Evolutionary conservation across 2,113 vertebrate genomes (phyloP), one percentile per base, ranked within the genome.

Genomic region (Ciconia boyciana): DNA sequence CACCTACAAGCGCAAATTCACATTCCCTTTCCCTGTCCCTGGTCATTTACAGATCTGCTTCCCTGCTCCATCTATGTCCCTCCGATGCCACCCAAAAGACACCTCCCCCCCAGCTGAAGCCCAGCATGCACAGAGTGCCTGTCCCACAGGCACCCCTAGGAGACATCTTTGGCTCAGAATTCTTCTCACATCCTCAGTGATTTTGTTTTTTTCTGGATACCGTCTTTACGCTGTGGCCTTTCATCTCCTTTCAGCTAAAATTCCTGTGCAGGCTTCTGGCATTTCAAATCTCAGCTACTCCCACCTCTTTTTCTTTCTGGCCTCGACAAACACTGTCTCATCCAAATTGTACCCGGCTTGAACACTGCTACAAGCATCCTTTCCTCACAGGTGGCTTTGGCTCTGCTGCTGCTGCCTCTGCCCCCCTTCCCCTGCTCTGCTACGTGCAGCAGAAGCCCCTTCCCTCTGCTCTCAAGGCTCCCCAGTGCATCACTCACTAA

Each of bases 231-330:
- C 57, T n/a, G 25, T 69, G 65, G 26, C 49, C 83, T 92, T 96
- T 94, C 1, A 3, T 82, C 61, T 91, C 69, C 77, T 84, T 96
- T 89, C 49, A 89, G 19, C 80, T 94, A 79, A 91, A 95, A 96
- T 71, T 89, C 39, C 49, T 54, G 32, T 69, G 34, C 57, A 92
- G 58, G 41, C 65, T 96, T 91, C 83, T 87, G 83, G 77, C 74
- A 87, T 96, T 94, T 96, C 0, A 0, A 61, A 87, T 91, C 79
- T 91, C 66, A 89, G 66, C 62, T 95, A 90, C 89, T 93, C 91
- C 93, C 70, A 82, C 81, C 19, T 91, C 62, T 71, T 94, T 92
- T 95, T 94, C 94, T 64, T 88, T 49, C 62, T 86, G 93, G 58
- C 84, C 89, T 87, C 1, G 2, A 83, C 43, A 86, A 93, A 58